Evolutionary conservation across 2,888 invertebrate species (phyloP).

Genomic region (Priocnemis perturbator): DNA sequence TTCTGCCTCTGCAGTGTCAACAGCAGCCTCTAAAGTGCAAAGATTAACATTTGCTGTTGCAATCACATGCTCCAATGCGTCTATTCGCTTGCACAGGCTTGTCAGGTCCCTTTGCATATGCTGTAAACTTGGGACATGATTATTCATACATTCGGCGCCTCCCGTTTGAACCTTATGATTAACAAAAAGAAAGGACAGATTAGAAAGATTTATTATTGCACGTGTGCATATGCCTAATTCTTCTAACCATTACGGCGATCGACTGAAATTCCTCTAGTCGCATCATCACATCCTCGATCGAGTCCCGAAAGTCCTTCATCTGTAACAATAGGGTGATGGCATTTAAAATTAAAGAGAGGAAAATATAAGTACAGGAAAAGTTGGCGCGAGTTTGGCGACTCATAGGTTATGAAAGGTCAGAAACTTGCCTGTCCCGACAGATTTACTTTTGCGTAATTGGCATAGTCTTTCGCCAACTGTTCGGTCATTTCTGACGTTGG

Average conservation of each 20-base stretch:
- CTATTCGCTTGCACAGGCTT: slow-evolving; percentile 67
- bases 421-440: slow-evolving; percentile 64
- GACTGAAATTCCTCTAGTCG: slow-evolving; percentile 74
- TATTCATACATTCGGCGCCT: slow-evolving; percentile 65
- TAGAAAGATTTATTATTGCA: neutral
- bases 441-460: slow-evolving; percentile 65
- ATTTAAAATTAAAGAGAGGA: neutral
- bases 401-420: slow-evolving; percentile 19
- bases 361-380: neutral
- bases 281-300: slow-evolving; percentile 73
- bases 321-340: slow-evolving; percentile 46
- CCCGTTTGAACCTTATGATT: slow-evolving; percentile 66
- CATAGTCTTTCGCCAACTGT: slow-evolving; percentile 69
- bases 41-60: slow-evolving; percentile 68
- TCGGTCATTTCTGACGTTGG: slow-evolving; percentile 56
- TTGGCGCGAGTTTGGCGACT: neutral
- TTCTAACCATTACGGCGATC: slow-evolving; percentile 71
- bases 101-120: slow-evolving; percentile 62
- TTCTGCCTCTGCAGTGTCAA: slow-evolving; percentile 71
- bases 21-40: slow-evolving; percentile 67
- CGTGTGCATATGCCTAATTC: neutral
- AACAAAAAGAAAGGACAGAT: slow-evolving; percentile 11
- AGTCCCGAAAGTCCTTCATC: slow-evolving; percentile 68
- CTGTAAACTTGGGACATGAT: slow-evolving; percentile 64
- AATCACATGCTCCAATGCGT: slow-evolving; percentile 70